phyloP scores from a whole-genome alignment of 2,888 invertebrate species.

The Siphlonurus alternatus region DNA sequence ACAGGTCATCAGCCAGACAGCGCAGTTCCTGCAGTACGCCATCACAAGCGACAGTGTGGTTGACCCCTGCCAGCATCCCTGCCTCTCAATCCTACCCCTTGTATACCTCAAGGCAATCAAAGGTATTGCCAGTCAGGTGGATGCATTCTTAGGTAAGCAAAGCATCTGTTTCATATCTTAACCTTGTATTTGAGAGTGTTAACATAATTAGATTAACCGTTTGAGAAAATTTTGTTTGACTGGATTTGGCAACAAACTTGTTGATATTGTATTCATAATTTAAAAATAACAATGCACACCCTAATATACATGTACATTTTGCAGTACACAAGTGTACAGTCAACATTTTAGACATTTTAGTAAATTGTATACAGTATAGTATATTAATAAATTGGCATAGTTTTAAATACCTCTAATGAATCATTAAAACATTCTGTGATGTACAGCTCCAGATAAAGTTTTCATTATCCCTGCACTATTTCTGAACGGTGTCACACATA shows the following conservation, averaged over 20 bases:
- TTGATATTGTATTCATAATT: too few species aligned
- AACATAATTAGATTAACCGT: not conserved
- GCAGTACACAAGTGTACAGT: too few species aligned
- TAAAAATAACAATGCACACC: too few species aligned
- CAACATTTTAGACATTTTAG: too few species aligned
- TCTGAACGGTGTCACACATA: too few species aligned
- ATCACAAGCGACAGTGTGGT: constrained; percentile 53
- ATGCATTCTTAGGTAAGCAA: constrained; percentile 78
- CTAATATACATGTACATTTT: too few species aligned
- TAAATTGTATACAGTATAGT: too few species aligned
- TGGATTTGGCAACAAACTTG: not conserved
- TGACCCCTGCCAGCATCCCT: constrained; percentile 85
- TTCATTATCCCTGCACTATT: too few species aligned
- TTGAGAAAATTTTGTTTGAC: not conserved
- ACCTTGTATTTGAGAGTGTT: not conserved
- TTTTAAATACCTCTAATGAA: too few species aligned
- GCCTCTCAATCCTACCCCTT: constrained; percentile 61
- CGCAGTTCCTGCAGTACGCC: constrained; percentile 65
- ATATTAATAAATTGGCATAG: too few species aligned
- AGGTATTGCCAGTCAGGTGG: constrained; percentile 83
- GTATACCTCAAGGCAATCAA: constrained; percentile 90
- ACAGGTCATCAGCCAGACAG: constrained; percentile 52
- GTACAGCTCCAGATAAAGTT: too few species aligned
- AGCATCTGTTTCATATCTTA: not conserved
- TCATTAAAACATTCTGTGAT: too few species aligned